phyloP scores from a whole-genome alignment of 2,113 vertebrate species.

The Pteronura brasiliensis region DNA sequence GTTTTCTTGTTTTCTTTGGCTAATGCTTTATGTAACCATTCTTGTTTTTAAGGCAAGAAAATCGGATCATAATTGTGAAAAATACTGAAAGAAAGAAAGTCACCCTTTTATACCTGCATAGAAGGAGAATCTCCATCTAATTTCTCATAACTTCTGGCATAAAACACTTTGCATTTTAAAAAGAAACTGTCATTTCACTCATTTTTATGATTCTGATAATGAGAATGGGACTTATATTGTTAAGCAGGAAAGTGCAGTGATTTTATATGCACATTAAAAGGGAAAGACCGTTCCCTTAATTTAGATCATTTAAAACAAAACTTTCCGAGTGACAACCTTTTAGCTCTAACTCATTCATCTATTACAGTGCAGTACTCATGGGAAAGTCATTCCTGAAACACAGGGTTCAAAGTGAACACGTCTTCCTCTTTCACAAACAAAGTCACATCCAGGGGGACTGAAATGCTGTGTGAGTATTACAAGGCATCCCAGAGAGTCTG shows the following conservation, averaged over 20 bases:
- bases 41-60: conserved; percentile 28
- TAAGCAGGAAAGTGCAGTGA: conserved; percentile 71
- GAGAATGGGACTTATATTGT: conserved; percentile 77
- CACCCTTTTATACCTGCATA: conserved; percentile 66
- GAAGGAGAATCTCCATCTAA: conserved; percentile 54
- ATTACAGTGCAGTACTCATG: neutral
- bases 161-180: conserved; percentile 78
- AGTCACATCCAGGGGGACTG: neutral
- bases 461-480: rapidly evolving
- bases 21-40: conserved; percentile 39
- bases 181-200: conserved; percentile 76
- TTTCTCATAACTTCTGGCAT: conserved; percentile 78
- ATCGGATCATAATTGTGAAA: conserved; percentile 39
- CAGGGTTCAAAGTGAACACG: neutral
- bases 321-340: conserved; percentile 77
- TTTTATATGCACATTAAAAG: conserved; percentile 74
- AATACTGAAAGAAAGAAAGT: conserved; percentile 52
- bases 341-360: conserved; percentile 73
- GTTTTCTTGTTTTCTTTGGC: conserved; percentile 67
- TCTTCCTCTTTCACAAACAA: neutral
- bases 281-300: conserved; percentile 74
- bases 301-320: conserved; percentile 81
- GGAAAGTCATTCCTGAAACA: conserved; percentile 45
- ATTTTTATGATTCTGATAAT: conserved; percentile 80
- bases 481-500: rapidly evolving